Percentiles rank a stretch among this genome's conserved stretches.
Conservation (phyloP, 2,113 vertebrate species). For the Solea senegalensis region DNA sequence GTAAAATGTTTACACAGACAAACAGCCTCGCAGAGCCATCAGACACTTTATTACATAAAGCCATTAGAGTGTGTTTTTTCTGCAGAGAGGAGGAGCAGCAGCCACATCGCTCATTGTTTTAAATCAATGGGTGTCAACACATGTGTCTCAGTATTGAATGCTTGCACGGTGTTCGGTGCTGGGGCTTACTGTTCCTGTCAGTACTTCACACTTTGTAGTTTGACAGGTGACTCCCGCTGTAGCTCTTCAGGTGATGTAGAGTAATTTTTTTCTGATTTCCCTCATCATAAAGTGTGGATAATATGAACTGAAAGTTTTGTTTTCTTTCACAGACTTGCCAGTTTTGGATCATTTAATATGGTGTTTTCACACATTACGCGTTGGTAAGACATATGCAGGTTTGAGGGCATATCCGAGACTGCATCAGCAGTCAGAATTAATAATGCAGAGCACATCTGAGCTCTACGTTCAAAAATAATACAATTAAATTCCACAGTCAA, state of each 20-base stretch:
- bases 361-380: background rate
- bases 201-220: background rate
- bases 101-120: background rate
- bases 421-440: constrained; percentile 35
- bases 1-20: background rate
- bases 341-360: constrained; percentile 9
- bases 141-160: background rate
- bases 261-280: background rate
- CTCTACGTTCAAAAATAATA: constrained; percentile 2
- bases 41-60: background rate
- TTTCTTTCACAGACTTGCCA: background rate
- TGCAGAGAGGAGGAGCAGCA: background rate
- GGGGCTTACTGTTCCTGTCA: background rate
- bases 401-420: constrained; percentile 1
- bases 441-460: constrained; percentile 31
- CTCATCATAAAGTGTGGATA: background rate
- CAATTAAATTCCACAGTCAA: constrained; percentile 39
- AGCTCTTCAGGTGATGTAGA: background rate
- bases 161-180: background rate
- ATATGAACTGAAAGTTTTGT: background rate
- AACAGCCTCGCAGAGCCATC: background rate
- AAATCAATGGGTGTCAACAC: background rate
- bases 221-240: constrained; percentile 3
- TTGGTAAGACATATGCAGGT: background rate
- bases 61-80: too few relatives aligned